Base-by-base conservation (phyloP, 2,888 invertebrate genomes). In the Drosophila nr. perissopoda region DNA sequence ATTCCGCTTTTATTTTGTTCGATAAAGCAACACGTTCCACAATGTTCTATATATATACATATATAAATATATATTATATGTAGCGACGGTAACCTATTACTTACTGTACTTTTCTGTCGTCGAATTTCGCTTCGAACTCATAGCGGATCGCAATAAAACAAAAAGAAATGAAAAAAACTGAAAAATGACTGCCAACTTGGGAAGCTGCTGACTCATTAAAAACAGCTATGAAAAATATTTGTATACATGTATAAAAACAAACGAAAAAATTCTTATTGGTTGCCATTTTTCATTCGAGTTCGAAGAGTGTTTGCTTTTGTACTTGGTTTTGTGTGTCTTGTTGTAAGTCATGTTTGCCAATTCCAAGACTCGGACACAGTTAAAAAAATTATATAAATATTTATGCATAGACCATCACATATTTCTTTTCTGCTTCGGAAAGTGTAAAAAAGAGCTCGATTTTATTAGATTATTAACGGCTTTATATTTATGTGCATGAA, bases 391-490 rank as follows among this genome's bases (percentile, higher is more conserved):
- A 29, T 42, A 72, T 64, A 38, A 69, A 73, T 74, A 70, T 70
- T 66, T 78, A 71, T 71, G 58, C 61, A 53, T 36, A 48, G 51
- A 68, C 34, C 38, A 48, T 3, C 40, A 27, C 21, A 65, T 48
- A 49, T 27, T 27, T 48, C 5, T 51, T n/a, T 5, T 38, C 16
- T 11, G 10, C 13, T 49, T 36, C 8, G 40, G 63, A 76, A 77
- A 67, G 85, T 81, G 81, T 81, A 61, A 80, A 59, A 86, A 80
- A 69, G 70, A 58, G 67, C 52, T 61, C 61, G 73, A 78, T 83
- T 86, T 87, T 62, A 88, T 88, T 83, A 80, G 68, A 57, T 25
- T 76, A 64, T 88, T 83, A 88, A 86, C 89, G 87, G 86, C 80
- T 80, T 72, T 66, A 65, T 67, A 77, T 86, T 78, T 80, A 75